phyloP scores from a whole-genome alignment of 2,113 vertebrate species.

The Seriola aureovittata region DNA sequence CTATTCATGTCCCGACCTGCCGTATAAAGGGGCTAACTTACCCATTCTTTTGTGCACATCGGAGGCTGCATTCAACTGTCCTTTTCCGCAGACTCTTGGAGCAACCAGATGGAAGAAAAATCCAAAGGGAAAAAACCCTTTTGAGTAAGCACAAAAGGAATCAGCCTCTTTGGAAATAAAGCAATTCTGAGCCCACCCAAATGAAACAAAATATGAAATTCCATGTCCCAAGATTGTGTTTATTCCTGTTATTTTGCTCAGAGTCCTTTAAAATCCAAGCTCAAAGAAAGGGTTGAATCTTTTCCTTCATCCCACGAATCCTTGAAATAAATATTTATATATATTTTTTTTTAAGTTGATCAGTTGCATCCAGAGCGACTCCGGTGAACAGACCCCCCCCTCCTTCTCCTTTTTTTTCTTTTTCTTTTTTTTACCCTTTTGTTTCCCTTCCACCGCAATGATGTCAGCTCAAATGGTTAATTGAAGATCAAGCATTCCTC shows the following conservation, averaged over 20 bases:
- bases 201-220: constrained; percentile 85
- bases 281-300: constrained; percentile 56
- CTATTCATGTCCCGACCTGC: constrained; percentile 82
- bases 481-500: constrained; percentile 86
- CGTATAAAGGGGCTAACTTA: constrained; percentile 92
- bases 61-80: constrained; percentile 99
- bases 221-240: constrained; percentile 82
- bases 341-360: constrained; percentile 78
- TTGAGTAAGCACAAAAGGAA: constrained; percentile 88
- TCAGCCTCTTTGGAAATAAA: constrained; percentile 84
- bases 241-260: constrained; percentile 61
- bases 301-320: constrained; percentile 69
- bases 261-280: constrained; percentile 73
- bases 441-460: constrained; percentile 77
- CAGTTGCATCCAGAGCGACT: constrained; percentile 82
- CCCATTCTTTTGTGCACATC: constrained; percentile 99
- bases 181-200: constrained; percentile 81
- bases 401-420: constrained; percentile 57
- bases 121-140: constrained; percentile 91
- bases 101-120: constrained; percentile 93
- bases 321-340: constrained; percentile 64
- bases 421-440: constrained; percentile 72
- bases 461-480: constrained; percentile 88
- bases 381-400: constrained; percentile 74
- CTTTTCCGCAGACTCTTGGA: constrained; percentile 91